phyloP scores from a whole-genome alignment of 2,113 vertebrate species.

The Andinoacara biseriatus region DNA sequence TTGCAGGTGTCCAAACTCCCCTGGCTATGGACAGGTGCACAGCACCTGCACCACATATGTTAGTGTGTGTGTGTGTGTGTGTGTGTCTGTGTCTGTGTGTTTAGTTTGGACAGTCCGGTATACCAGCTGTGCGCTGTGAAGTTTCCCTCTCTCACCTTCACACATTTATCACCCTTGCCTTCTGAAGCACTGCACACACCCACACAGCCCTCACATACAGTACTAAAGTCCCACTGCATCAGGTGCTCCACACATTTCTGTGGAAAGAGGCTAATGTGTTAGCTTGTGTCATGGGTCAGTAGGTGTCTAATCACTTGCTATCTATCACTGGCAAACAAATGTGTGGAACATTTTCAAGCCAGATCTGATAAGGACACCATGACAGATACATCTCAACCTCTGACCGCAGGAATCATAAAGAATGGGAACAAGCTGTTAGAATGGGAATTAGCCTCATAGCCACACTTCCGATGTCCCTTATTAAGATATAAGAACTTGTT shows the following conservation, averaged over 20 bases:
- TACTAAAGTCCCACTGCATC: neutral
- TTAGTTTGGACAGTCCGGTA: slow-evolving; percentile 14
- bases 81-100: neutral
- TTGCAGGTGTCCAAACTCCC: slow-evolving; percentile 66
- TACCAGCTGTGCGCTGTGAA: slow-evolving; percentile 47
- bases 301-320: slow-evolving; percentile 12
- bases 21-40: slow-evolving; percentile 67
- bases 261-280: neutral
- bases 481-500: neutral
- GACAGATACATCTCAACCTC: neutral
- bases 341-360: neutral
- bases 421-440: neutral
- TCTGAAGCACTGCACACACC: neutral
- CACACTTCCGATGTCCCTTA: neutral
- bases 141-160: slow-evolving; percentile 15
- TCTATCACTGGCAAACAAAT: slow-evolving; percentile 23
- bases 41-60: slow-evolving; percentile 65
- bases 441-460: neutral
- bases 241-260: slow-evolving; percentile 6
- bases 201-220: neutral
- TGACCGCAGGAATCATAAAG: neutral
- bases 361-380: slow-evolving; percentile 5
- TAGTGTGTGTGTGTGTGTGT: neutral
- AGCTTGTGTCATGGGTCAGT: slow-evolving; percentile 2
- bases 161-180: slow-evolving; percentile 20